phyloP scores from a whole-genome alignment of 2,888 invertebrate species.

The Aplocera efformata region DNA sequence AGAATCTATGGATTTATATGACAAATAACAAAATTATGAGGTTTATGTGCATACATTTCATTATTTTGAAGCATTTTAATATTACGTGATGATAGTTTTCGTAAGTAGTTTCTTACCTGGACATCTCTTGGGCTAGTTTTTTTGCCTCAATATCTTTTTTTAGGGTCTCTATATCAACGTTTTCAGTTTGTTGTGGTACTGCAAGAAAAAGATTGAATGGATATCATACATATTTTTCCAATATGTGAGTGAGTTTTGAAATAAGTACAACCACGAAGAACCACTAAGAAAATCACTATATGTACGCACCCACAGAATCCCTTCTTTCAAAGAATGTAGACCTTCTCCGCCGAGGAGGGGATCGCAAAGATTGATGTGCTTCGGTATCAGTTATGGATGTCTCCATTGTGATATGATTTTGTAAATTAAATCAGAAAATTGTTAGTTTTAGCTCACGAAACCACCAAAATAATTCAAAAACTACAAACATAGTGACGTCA shows the following conservation, averaged over 20 bases:
- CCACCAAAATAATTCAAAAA: conserved; percentile 23
- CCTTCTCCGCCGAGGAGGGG: conserved; percentile 64
- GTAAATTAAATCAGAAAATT: neutral
- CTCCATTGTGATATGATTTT: conserved; percentile 45
- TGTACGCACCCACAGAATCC: conserved; percentile 56
- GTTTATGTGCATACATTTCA: too few relatives aligned
- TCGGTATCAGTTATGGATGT: conserved; percentile 50
- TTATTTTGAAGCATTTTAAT: too few relatives aligned
- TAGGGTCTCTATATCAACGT: conserved; percentile 32
- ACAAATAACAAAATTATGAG: too few relatives aligned
- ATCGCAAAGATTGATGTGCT: conserved; percentile 50
- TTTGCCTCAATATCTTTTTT: conserved; percentile 37
- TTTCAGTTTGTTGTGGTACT: conserved; percentile 51
- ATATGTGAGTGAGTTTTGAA: neutral
- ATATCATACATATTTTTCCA: too few relatives aligned
- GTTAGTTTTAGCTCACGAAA: conserved; percentile 9
- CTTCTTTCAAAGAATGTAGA: conserved; percentile 71
- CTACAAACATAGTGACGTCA: conserved; percentile 34
- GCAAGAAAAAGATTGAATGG: conserved; percentile 32
- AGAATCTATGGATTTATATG: too few relatives aligned
- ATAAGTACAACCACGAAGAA: neutral
- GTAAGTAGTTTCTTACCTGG: conserved; percentile 46
- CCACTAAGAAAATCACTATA: too few relatives aligned
- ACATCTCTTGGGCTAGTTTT: conserved; percentile 42
- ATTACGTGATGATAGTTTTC: too few relatives aligned